Evolutionary conservation across 1,140 invertebrate genomes (phyloP), one percentile per base, ranked within the genome.

Genomic region (Pogonognathellus flavescens): DNA sequence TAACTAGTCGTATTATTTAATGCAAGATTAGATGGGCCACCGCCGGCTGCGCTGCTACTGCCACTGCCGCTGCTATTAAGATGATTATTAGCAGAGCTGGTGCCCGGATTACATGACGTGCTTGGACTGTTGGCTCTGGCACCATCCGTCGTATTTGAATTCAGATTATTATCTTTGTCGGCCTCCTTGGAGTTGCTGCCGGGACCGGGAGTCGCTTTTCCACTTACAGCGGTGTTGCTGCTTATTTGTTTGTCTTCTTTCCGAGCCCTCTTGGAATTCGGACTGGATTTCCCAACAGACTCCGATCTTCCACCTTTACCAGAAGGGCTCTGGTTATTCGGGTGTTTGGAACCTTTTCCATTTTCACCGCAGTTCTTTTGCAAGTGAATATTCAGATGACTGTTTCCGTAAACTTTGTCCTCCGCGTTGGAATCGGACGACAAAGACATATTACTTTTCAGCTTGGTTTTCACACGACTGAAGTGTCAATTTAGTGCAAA

Each of bases 161-260:
- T 55, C 11, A 9, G 3, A 18, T 49, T 25, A 41, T 70, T 76
- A 49, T 52, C 82, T 62, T 83, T 83, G 10, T 83, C 60, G 25
- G 60, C 31, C 22, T 83, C 82, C 18, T 83, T 66, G 11, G 82
- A 49, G 50, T 59, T 60, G 31, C 1, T 83, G n/a, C 82, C 49
- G 6, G 1, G 41, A 6, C 82, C 49, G 6, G 1, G 41, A 6
- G 82, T 25, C 41, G 41, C 57, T 62, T 62, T 83, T 83, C 82
- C 82, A 62, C n/a, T 83, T 22, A n/a, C 53, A 13, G n/a, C 20
- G 22, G 53, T 82, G 41, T 57, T 57, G 11, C 80, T 57, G 8
- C 20, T 76, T 76, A 76, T 76, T 76, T 76, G 70, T 76, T 76
- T 76, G 4, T 76, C 70, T 76, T 76, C 70, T 50, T 76, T 76